phyloP scores from a whole-genome alignment of 2,797 vertebrate genomes.

The Holocentrus rufus region DNA sequence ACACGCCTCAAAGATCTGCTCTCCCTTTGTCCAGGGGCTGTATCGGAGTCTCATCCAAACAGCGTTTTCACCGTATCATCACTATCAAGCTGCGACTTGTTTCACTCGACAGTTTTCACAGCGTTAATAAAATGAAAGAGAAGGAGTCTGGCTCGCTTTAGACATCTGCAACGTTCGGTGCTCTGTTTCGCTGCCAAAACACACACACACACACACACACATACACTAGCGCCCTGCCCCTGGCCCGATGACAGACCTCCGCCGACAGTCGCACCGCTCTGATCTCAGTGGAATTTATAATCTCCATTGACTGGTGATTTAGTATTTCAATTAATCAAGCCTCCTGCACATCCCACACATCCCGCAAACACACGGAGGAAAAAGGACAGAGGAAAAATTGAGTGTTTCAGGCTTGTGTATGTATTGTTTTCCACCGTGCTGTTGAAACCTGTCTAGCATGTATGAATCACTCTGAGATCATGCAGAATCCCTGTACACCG shows the following conservation, averaged over 20 bases:
- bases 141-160: constrained; percentile 48
- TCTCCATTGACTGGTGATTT: constrained; percentile 10
- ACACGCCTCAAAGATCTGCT: constrained; percentile 33
- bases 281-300: constrained; percentile 26
- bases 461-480: constrained; percentile 66
- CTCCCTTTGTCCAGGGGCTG: constrained; percentile 43
- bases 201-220: no score
- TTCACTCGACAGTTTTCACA: constrained; percentile 53
- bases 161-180: constrained; percentile 27
- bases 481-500: constrained; percentile 33
- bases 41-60: neutral
- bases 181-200: constrained; percentile 22
- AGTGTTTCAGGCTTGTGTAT: constrained; percentile 11
- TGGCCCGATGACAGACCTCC: neutral
- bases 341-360: neutral
- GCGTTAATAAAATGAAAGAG: constrained; percentile 60
- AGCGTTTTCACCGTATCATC: neutral
- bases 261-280: constrained; percentile 13
- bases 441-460: constrained; percentile 58
- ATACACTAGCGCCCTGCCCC: neutral
- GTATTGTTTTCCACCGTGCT: constrained; percentile 47
- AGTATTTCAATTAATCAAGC: constrained; percentile 1
- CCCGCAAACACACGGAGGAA: constrained; percentile 1
- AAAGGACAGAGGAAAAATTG: constrained; percentile 8
- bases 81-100: constrained; percentile 47